Evolutionary conservation across 1,140 invertebrate species (phyloP).

Genomic region (Platorchestia sp.): DNA sequence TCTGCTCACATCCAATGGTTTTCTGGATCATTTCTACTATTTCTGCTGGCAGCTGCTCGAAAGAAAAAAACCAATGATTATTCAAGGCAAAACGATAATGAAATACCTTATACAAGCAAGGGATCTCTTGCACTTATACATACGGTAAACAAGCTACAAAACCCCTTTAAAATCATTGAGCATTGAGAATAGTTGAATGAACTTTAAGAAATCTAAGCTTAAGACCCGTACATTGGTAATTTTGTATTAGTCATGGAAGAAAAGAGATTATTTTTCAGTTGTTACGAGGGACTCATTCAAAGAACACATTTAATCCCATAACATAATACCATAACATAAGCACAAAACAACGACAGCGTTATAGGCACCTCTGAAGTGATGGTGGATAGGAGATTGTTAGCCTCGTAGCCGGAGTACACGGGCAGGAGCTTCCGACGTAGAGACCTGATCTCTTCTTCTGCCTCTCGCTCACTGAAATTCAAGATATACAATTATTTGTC

Average conservation of each 20-base stretch:
- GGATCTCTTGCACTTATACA: not conserved
- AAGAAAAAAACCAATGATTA: not conserved
- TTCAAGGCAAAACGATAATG: not conserved
- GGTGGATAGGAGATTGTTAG: not conserved
- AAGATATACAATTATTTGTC: not conserved
- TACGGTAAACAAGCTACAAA: not conserved
- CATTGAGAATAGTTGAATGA: not conserved
- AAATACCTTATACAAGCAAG: not conserved
- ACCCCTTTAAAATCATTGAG: not conserved
- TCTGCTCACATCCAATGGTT: not conserved
- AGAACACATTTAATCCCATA: not conserved
- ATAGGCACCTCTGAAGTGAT: conserved; percentile 13
- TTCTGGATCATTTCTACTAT: not conserved
- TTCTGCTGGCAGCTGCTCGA: not conserved
- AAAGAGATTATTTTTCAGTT: no score
- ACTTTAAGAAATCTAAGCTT: no score
- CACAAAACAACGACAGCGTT: not conserved
- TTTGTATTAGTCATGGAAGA: no score
- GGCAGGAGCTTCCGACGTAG: not conserved
- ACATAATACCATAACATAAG: not conserved
- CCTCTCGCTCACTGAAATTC: not conserved
- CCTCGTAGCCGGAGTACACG: not conserved
- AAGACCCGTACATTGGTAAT: no score
- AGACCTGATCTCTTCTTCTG: not conserved
- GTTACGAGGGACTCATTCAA: no score